Conservation (phyloP, 2,113 vertebrate genomes). For the Acanthochromis polyacanthus region DNA sequence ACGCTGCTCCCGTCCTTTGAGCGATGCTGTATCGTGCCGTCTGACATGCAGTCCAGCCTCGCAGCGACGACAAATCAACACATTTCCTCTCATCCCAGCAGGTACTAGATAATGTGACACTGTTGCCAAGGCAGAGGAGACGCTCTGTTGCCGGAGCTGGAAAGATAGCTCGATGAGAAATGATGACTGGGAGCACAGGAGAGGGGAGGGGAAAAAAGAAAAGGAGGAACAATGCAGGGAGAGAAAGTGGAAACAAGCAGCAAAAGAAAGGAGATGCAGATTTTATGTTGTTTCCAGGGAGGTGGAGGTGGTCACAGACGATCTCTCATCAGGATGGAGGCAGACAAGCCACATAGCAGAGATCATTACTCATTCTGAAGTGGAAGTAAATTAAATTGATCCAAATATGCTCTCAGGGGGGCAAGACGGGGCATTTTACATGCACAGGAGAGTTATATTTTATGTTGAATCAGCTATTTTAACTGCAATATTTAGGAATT, state of each 20-base stretch:
- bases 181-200: conserved; percentile 42
- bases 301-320: conserved; percentile 42
- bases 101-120: conserved; percentile 70
- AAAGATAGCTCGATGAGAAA: conserved; percentile 37
- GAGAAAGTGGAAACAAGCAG: not conserved
- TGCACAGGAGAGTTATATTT: conserved; percentile 3
- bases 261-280: not conserved
- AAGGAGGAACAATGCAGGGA: not conserved
- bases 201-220: conserved; percentile 10
- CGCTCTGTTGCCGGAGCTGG: conserved; percentile 43
- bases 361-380: conserved; percentile 61
- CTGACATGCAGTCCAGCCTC: conserved; percentile 34
- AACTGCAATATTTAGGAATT: conserved; percentile 7
- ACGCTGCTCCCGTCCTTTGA: conserved; percentile 38
- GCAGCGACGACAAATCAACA: conserved; percentile 56
- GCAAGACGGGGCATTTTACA: conserved; percentile 5
- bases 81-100: conserved; percentile 68
- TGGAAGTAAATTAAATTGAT: conserved; percentile 54
- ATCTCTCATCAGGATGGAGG: conserved; percentile 36
- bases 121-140: conserved; percentile 78
- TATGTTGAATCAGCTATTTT: conserved; percentile 10
- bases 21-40: not conserved
- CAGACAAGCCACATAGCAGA: conserved; percentile 32
- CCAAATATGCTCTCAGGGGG: conserved; percentile 35
- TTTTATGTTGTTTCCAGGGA: conserved; percentile 25